Evolutionary conservation across 2,113 vertebrate genomes (phyloP), one percentile per base, ranked within the genome.

Genomic region (Corydoras maculifer): DNA sequence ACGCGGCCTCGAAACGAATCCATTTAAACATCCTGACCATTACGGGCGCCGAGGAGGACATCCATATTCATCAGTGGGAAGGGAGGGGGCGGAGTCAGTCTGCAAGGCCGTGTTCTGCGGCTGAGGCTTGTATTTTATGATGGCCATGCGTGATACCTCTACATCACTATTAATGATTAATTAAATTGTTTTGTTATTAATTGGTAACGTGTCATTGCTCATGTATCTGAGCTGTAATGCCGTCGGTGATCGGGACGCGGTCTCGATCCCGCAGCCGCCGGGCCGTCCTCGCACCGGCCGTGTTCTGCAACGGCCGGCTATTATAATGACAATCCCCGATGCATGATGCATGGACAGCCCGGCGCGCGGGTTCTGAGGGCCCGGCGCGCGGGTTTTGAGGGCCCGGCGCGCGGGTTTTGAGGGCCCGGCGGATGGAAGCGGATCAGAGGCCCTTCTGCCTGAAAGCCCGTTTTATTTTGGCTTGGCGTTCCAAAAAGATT

Each of bases 21-120:
- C 68, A 82, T 87, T 87, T 82, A 87, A 81, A 85, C 77, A 65
- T 79, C 51, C 74, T 82, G 80, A 75, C 84, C 83, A 86, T 89
- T 85, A 87, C 84, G 76, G 82, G 81, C 81, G 79, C 84, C 82
- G 9, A 84, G 81, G 74, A 62, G 60, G 73, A 68, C 51, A 84
- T 90, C 71, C 81, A 88, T 89, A 90, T 89, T 89, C 83, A 90
- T 88, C 79, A 87, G 77, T 74, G 75, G 75, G 79, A 53, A 57
- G 66, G 35, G 15, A 25, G 63, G 29, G 8, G 31, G 51, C 59
- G 11, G 68, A 66, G 70, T 35, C 72, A 62, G 75, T 25, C 18
- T 25, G 18, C 18, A 25, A 25, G 18, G 18, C 18, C 18, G 18
- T 2, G 18, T n/a, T n/a, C n/a, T n/a, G n/a, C n/a, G n/a, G n/a